Conservation (phyloP, 2,113 vertebrate species). For the Acrocephalus kingi region DNA sequence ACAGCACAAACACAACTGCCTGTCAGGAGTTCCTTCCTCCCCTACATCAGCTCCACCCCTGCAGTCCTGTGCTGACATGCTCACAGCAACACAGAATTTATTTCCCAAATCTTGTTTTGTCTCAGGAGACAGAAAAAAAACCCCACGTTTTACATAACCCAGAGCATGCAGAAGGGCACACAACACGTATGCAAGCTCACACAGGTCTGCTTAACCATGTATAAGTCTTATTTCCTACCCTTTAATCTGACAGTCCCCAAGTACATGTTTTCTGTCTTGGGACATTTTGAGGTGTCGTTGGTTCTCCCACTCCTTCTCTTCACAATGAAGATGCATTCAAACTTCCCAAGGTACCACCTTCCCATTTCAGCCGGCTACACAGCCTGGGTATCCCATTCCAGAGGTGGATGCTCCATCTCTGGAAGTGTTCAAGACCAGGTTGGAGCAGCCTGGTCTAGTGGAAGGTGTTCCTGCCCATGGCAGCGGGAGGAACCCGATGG, state of each 20-base stretch:
- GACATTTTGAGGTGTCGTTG: background rate
- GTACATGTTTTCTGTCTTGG: background rate
- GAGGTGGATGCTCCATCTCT: background rate
- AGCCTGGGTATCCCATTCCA: background rate
- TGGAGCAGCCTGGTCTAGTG: background rate
- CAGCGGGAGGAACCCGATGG: fast-evolving
- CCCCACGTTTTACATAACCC: background rate
- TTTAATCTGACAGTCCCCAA: background rate
- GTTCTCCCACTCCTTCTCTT: background rate
- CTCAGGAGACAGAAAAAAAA: background rate
- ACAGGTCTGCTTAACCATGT: background rate
- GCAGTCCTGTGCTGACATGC: slow-evolving; percentile 36
- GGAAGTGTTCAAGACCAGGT: background rate
- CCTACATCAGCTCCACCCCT: background rate
- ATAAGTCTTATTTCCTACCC: background rate
- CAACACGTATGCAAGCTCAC: background rate
- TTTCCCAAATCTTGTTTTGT: slow-evolving; percentile 44
- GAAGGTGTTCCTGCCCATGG: background rate
- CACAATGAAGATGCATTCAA: background rate
- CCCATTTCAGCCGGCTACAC: background rate
- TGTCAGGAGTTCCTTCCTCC: background rate
- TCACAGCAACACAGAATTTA: background rate
- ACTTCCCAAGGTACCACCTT: background rate
- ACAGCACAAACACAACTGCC: background rate
- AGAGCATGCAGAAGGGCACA: background rate